Evolutionary conservation across 1,140 invertebrate genomes (phyloP).

Genomic region (Polypedilum pembai): DNA sequence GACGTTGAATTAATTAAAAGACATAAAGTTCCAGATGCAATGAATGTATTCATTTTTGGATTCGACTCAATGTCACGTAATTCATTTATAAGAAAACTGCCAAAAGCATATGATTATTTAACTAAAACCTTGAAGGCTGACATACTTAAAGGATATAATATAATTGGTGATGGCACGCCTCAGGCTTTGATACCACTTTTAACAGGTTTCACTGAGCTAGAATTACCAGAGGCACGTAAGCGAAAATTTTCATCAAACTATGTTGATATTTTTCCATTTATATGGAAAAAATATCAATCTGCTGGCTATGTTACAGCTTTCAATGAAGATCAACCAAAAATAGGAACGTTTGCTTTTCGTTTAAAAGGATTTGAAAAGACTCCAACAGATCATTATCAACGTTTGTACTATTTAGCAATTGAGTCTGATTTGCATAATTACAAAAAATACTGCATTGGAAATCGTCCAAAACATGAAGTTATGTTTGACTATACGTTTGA

Average conservation of each 20-base stretch:
- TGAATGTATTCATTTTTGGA: slow-evolving; percentile 79
- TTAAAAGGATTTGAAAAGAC: slow-evolving; percentile 76
- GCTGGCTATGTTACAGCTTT: slow-evolving; percentile 69
- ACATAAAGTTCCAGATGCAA: slow-evolving; percentile 29
- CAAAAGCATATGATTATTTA: slow-evolving; percentile 70
- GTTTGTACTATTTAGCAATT: slow-evolving; percentile 64
- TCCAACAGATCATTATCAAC: slow-evolving; percentile 87
- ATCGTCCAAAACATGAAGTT: slow-evolving; percentile 63
- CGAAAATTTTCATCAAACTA: slow-evolving; percentile 52
- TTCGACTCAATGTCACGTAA: slow-evolving; percentile 86
- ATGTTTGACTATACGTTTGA: slow-evolving; percentile 56
- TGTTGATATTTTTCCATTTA: slow-evolving; percentile 74
- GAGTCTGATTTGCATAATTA: slow-evolving; percentile 47
- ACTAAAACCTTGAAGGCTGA: slow-evolving; percentile 58
- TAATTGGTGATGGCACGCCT: slow-evolving; percentile 90
- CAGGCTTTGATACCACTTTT: slow-evolving; percentile 87
- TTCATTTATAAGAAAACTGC: slow-evolving; percentile 78
- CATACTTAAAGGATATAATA: slow-evolving; percentile 78
- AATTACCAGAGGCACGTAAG: slow-evolving; percentile 78
- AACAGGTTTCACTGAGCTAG: slow-evolving; percentile 80
- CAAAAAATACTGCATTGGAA: slow-evolving; percentile 64
- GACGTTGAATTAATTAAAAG: not conserved
- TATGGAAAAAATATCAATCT: slow-evolving; percentile 67
- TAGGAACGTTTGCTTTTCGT: slow-evolving; percentile 86
- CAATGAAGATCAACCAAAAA: slow-evolving; percentile 75